These are phyloP conservation scores for Meteorus colon DNA, from an alignment of 2,888 invertebrate species.

Conservation along the genomic window DNA sequence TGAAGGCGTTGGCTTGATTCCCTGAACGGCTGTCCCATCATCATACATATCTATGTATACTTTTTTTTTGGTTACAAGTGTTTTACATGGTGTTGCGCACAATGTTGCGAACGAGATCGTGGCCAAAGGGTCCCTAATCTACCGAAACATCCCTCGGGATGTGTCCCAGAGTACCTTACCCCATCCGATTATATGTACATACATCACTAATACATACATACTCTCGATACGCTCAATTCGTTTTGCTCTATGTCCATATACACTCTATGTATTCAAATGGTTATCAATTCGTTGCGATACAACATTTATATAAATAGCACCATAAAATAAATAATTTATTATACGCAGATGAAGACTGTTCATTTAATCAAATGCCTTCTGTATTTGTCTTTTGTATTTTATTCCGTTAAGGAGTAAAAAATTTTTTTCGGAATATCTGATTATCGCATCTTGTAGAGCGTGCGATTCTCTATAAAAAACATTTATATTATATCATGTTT, in stretches of 20 bases:
- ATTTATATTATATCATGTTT: too few relatives aligned
- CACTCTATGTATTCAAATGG: conserved; percentile 22
- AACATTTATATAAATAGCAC: neutral
- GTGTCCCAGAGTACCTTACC: conserved; percentile 54
- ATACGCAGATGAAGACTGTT: neutral
- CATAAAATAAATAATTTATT: neutral
- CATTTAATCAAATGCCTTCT: too few relatives aligned
- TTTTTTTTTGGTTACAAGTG: conserved; percentile 67
- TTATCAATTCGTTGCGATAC: conserved; percentile 27
- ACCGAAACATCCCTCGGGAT: conserved; percentile 70
- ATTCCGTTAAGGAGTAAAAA: too few relatives aligned
- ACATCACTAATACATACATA: conserved; percentile 37
- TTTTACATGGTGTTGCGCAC: conserved; percentile 68
- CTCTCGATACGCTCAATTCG: conserved; percentile 64
- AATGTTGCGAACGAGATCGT: conserved; percentile 60
- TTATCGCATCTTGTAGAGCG: too few relatives aligned
- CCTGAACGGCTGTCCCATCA: conserved; percentile 60
- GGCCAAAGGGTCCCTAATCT: conserved; percentile 68
- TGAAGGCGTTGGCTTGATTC: conserved; percentile 57
- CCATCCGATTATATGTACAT: conserved; percentile 1
- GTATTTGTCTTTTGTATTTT: too few relatives aligned
- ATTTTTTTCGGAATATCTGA: too few relatives aligned
- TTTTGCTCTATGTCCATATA: conserved; percentile 41
- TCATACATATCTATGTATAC: conserved; percentile 1
- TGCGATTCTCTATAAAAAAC: too few relatives aligned